Percentiles rank a stretch among this genome's conserved stretches.
Evolutionary conservation across 1,140 invertebrate genomes (phyloP).

Genomic region (Ectropis grisescens): DNA sequence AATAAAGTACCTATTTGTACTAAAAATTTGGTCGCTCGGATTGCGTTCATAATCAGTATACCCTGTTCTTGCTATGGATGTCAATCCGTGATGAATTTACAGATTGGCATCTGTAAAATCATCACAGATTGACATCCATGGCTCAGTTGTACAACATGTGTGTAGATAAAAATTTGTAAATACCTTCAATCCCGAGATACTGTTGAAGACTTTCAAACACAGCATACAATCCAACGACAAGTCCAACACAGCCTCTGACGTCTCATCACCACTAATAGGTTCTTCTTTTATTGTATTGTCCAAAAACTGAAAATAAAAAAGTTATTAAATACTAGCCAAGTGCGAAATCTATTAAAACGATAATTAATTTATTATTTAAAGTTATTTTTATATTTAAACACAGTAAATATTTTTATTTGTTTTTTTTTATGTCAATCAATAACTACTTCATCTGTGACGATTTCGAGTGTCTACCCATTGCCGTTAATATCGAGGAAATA

Average conservation of each 20-base stretch:
- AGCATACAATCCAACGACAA: constrained; percentile 44
- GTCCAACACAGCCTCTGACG: constrained; percentile 19
- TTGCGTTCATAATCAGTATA: neutral
- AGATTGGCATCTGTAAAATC: neutral
- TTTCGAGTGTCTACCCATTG: neutral
- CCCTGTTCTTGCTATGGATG: neutral
- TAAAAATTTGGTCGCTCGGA: neutral
- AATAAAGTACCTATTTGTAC: neutral
- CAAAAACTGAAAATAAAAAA: neutral
- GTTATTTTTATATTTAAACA: no score
- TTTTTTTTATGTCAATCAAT: no score
- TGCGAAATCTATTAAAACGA: no score
- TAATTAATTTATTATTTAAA: no score
- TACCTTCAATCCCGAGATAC: constrained; percentile 49
- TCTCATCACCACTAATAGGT: constrained; percentile 32
- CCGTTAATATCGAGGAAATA: neutral
- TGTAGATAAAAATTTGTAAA: neutral
- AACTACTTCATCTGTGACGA: neutral
- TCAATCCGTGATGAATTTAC: neutral
- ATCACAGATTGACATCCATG: neutral
- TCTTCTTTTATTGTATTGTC: constrained; percentile 31
- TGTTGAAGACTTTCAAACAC: constrained; percentile 36
- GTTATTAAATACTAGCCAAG: neutral
- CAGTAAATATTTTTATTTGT: no score
- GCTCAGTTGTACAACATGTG: constrained; percentile 1